Base-by-base conservation (phyloP, 2,113 vertebrate genomes). In the Paramormyrops kingsleyae region DNA sequence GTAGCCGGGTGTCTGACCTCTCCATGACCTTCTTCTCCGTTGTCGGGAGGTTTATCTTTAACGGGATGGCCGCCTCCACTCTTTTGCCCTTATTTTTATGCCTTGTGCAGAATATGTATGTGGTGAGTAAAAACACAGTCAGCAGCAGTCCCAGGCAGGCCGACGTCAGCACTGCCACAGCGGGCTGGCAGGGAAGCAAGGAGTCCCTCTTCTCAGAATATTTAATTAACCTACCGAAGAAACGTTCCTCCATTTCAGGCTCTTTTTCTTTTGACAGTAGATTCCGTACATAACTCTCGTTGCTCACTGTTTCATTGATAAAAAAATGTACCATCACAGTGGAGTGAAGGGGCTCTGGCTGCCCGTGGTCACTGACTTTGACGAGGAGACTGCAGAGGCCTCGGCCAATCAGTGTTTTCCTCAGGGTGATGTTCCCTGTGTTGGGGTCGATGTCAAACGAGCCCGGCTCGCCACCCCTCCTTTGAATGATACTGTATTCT, bases 391-490 rank as follows among this genome's bases (percentile, higher is more conserved):
- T 97, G 91, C 98, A 98, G 21, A 99, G 96, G 1, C 99, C 99
- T 0, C 98, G 97, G 93, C 97, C 96, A 91, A 96, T 99, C 91
- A 99, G 94, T 5, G 97, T 95, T 91, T 98, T 97, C 93, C 97
- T 97, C 94, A 99, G 95, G 21, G 99, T 99, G 91, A 99, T 99
- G 94, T 99, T 99, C 90, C 99, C 99, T 10, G 99, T 99, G 93
- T 98, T 96, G 1, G 97, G 95, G 93, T 99, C 97, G 77, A 99
- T 99, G 86, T 96, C 96, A 90, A 99, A 99, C 0, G 98, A 98
- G n/a, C 98, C 97, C 0, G 97, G 97, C 52, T 98, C 96, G 0
- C 97, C 97, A 0, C 98, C 99, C 94, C 97, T 97, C 93, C 98
- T 96, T 84, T 97, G 97, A 93, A 99, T 97, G 92, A 99, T 99